Percentiles rank a stretch among this genome's conserved stretches.
Evolutionary conservation across 2,797 vertebrate genomes (phyloP).

Genomic region (Steatocranus sp.): DNA sequence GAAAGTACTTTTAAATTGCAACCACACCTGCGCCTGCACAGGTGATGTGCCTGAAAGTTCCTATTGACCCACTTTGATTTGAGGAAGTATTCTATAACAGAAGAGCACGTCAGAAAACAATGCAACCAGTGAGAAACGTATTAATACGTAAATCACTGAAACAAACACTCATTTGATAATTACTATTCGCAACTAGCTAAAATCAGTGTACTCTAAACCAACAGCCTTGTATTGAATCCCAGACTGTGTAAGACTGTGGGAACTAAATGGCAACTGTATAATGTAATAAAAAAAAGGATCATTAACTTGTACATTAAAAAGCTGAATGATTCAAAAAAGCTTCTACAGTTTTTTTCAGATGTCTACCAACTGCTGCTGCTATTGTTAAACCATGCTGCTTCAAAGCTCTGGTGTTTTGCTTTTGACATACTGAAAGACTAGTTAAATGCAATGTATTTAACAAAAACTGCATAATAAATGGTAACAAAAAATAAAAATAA

Average conservation of each 20-base stretch:
- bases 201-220: not conserved
- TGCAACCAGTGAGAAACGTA: not conserved
- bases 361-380: not conserved
- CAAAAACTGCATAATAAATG: not conserved
- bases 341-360: not conserved
- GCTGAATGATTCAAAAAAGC: not conserved
- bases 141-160: not conserved
- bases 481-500: not conserved
- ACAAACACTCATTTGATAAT: not conserved
- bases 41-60: not conserved
- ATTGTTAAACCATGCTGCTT: not conserved
- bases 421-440: not conserved
- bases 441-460: not conserved
- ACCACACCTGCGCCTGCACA: not conserved
- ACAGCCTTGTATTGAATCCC: not conserved
- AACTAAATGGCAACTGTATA: not conserved
- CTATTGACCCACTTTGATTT: not conserved
- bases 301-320: not conserved
- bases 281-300: not conserved
- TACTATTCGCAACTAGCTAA: not conserved
- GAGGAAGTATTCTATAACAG: not conserved
- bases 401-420: not conserved
- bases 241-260: not conserved
- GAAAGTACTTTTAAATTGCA: not conserved
- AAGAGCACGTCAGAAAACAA: not conserved